Base-by-base conservation (phyloP, 1,140 invertebrate genomes). In the Doryteuthis pealeii region DNA sequence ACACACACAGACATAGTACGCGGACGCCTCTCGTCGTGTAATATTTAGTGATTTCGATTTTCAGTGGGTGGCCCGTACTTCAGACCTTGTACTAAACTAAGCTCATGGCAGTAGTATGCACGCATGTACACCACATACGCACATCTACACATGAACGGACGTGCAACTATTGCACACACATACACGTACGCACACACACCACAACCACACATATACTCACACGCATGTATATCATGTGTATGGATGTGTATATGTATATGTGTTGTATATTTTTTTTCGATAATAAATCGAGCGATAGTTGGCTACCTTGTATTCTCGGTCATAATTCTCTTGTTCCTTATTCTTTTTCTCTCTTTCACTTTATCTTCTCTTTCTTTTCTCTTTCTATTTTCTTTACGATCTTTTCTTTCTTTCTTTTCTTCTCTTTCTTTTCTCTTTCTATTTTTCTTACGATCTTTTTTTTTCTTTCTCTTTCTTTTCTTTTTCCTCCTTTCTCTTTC, bases 321-420 rank as follows among this genome's bases (percentile, higher is more conserved):
- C n/a, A n/a, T n/a, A n/a, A n/a, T n/a, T n/a, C n/a, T n/a, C n/a
- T n/a, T n/a, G n/a, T n/a, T n/a, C n/a, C n/a, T n/a, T n/a, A n/a
- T 31, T 2, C 65, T 66, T 31, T 66, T 26, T 66, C 1, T 66
- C 65, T 66, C 65, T 66, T 26, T 66, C 65, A 22, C 65, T 66
- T 1, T 66, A n/a, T n/a, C n/a, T n/a, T n/a, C n/a, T n/a, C n/a
- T n/a, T 66, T 1, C 28, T 12, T 66, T 1, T 66, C 65, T 66
- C 22, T 66, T 26, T 2, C 65, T n/a, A n/a, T n/a, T n/a, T n/a
- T n/a, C n/a, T n/a, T n/a, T n/a, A n/a, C n/a, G n/a, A n/a, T n/a
- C 30, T 1, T 66, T 26, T 66, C 22, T 26, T 26, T 66, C 22
- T 66, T 26, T 66, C 14, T 66, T 14, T 66, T 26, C 30, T 1